A percentile compares a stretch with the other conserved stretches of the same genome.
phyloP scores from a whole-genome alignment of 2,888 invertebrate species.

The Cantharis rustica region DNA sequence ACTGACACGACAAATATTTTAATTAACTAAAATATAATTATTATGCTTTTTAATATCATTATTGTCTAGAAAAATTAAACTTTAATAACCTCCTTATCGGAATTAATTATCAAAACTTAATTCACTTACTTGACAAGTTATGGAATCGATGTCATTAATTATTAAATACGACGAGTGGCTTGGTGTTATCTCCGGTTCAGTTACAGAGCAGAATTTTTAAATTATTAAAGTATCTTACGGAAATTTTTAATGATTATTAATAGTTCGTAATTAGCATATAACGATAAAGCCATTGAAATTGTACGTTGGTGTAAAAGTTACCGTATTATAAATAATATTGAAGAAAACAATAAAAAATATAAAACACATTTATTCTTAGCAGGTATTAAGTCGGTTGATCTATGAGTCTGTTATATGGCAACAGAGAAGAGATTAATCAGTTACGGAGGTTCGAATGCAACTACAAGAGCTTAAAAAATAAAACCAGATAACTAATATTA shows the following conservation, averaged over 20 bases:
- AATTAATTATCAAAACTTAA: neutral
- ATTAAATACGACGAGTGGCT: neutral
- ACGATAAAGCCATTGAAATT: neutral
- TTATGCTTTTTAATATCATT: neutral
- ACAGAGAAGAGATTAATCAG: constrained; percentile 16
- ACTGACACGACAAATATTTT: neutral
- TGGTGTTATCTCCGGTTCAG: no score
- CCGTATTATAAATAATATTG: neutral
- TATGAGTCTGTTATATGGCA: constrained; percentile 11
- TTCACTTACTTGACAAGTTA: neutral
- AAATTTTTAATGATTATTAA: neutral
- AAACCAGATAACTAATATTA: neutral
- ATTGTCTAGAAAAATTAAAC: neutral
- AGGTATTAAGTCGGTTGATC: constrained; percentile 18
- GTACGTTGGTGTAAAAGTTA: neutral
- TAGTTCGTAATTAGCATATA: neutral
- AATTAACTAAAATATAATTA: neutral
- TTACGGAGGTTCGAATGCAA: constrained; percentile 7
- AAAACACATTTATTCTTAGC: constrained; percentile 17
- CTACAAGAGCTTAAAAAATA: neutral
- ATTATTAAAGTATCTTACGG: no score
- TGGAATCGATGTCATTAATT: neutral
- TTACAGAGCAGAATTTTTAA: neutral
- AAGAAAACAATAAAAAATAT: constrained; percentile 13
- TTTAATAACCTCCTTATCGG: neutral